Evolutionary conservation across 2,888 invertebrate genomes (phyloP).

Genomic region (Tetragnatha montana): DNA sequence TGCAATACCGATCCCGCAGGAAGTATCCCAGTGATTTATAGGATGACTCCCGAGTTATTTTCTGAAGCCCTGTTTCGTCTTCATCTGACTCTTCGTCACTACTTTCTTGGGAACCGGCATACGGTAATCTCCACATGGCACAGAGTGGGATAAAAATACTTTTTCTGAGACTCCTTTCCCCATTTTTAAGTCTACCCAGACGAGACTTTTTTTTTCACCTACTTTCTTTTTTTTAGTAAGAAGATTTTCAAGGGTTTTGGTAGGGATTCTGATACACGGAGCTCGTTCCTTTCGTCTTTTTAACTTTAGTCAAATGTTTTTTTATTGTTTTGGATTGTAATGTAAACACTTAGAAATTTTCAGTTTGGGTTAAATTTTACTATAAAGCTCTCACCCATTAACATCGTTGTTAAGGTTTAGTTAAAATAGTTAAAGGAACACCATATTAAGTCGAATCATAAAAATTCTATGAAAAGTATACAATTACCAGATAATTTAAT

Average conservation of each 20-base stretch:
- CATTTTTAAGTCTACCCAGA: constrained; percentile 1
- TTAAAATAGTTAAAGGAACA: no score
- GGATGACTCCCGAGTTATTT: not conserved
- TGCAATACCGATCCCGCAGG: not conserved
- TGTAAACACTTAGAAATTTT: no score
- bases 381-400: no score
- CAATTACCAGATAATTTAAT: no score
- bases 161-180: constrained; percentile 4
- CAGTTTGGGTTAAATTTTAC: no score
- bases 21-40: not conserved
- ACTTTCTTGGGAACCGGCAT: not conserved
- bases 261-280: not conserved
- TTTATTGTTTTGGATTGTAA: not conserved
- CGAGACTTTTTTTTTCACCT: not conserved
- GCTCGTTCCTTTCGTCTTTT: not conserved
- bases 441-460: no score
- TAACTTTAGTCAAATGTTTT: not conserved
- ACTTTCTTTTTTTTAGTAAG: not conserved
- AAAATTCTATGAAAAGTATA: no score
- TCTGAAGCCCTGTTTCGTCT: not conserved
- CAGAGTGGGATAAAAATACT: constrained; percentile 5
- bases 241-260: not conserved
- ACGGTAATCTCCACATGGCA: constrained; percentile 18
- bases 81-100: not conserved
- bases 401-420: no score